Conservation (phyloP, 2,797 vertebrate species). For the Labeo calbasu region DNA sequence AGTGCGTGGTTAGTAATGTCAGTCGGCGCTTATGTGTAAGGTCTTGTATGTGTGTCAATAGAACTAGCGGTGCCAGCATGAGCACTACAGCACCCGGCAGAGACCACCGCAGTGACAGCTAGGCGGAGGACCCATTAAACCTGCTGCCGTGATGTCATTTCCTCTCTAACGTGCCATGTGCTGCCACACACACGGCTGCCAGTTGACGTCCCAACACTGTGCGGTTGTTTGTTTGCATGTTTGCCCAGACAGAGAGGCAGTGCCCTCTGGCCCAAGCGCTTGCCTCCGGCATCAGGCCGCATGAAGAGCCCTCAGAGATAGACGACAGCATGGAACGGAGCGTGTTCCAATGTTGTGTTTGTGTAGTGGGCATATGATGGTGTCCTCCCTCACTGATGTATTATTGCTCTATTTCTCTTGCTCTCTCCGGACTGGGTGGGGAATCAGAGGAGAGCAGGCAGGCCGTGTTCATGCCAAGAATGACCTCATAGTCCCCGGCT, state of each 20-base stretch:
- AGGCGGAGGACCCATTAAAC: slow-evolving; percentile 46
- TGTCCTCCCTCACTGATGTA: slow-evolving; percentile 44
- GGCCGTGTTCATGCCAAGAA: slow-evolving; percentile 74
- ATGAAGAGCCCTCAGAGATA: slow-evolving; percentile 43
- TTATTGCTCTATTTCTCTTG: slow-evolving; percentile 35
- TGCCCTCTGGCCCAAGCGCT: slow-evolving; percentile 34
- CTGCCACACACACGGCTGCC: slow-evolving; percentile 42
- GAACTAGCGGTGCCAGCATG: slow-evolving; percentile 38
- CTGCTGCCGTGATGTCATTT: slow-evolving; percentile 42
- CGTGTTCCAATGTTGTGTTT: slow-evolving; percentile 74
- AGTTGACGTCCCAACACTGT: background rate
- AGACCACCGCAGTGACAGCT: slow-evolving; percentile 39
- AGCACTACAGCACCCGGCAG: slow-evolving; percentile 32
- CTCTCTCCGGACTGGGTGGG: slow-evolving; percentile 49
- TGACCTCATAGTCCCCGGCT: slow-evolving; percentile 78
- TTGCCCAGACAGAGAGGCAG: slow-evolving; percentile 42
- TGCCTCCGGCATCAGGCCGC: slow-evolving; percentile 31
- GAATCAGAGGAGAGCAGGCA: slow-evolving; percentile 59
- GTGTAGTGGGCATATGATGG: slow-evolving; percentile 70
- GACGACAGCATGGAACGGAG: slow-evolving; percentile 63
- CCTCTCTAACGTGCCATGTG: slow-evolving; percentile 35
- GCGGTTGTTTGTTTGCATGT: slow-evolving; percentile 44
- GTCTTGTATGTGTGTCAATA: slow-evolving; percentile 23
- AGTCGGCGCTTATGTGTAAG: slow-evolving; percentile 6
- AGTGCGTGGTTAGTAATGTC: background rate